Evolutionary conservation across 2,888 invertebrate species (phyloP).

Genomic region (Archaeoteleia sp.): DNA sequence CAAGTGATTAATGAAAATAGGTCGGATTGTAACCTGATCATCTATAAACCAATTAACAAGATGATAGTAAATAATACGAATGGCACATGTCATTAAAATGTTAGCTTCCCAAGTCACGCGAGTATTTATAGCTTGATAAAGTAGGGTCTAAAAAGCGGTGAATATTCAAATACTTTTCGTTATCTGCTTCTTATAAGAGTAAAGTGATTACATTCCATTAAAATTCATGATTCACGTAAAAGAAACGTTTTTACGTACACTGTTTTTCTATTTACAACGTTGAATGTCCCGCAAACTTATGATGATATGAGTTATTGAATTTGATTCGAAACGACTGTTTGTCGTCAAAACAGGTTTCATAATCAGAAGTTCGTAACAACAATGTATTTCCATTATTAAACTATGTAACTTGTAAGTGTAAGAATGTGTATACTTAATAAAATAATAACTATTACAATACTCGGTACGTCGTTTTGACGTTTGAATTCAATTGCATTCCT

Average conservation of each 20-base stretch:
- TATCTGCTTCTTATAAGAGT: slow-evolving; percentile 11
- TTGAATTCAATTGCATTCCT: no score
- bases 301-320: no score
- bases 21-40: neutral
- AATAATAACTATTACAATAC: neutral
- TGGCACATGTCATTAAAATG: slow-evolving; percentile 13
- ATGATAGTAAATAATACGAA: slow-evolving; percentile 1
- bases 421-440: neutral
- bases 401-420: no score
- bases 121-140: slow-evolving; percentile 13
- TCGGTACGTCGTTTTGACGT: no score
- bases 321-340: neutral
- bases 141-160: slow-evolving; percentile 3
- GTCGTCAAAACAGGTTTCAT: no score
- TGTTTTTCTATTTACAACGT: neutral
- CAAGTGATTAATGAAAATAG: no score
- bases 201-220: slow-evolving; percentile 10
- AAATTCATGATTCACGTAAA: slow-evolving; percentile 10
- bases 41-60: neutral
- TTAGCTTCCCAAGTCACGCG: neutral
- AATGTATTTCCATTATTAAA: no score
- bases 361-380: no score
- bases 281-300: neutral
- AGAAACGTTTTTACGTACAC: neutral
- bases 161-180: slow-evolving; percentile 12